Base-by-base conservation (phyloP, 2,113 vertebrate genomes). In the Pedetes capensis region DNA sequence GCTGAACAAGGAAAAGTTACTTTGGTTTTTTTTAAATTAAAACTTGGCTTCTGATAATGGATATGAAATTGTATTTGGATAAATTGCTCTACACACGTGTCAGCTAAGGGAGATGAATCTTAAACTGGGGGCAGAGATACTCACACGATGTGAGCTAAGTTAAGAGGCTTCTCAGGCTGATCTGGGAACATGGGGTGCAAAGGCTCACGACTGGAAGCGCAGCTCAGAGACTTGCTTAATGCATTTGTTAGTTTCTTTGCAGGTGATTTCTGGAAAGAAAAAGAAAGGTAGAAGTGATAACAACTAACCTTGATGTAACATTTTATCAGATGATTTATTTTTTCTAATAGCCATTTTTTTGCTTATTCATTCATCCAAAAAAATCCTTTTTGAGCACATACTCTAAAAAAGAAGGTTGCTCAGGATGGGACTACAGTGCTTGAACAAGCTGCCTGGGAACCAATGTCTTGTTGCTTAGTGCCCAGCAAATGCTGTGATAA, bases 231-330 rank as follows among this genome's bases (percentile, higher is more conserved):
- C 98, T 99, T 99, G 98, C 99, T 99, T 97, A 99, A 98, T 49
- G 99, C 99, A 93, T 99, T 99, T 83, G 99, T 99, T 97, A 99
- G 97, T 98, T 99, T 99, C 99, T 99, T 99, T 95, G 99, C 99
- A 72, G 99, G 99, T 95, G 99, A 99, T 99, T 99, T 99, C 99
- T 99, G 96, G 92, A 96, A 97, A 97, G 98, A 98, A 98, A 89
- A 98, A 97, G 97, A 97, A 98, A 97, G 94, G 97, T 23, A 97
- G 93, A 98, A 93, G 93, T 98, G 97, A 97, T 96, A 74, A 72
- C 11, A 29, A 81, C 37, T 61, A 71, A n/a, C 6, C 14, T 23
- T 51, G 39, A 74, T 1, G 16, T 42, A 47, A 59, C 5, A 53
- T 53, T 90, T 78, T 74, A 81, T 34, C 49, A 81, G 44, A 37